A percentile compares a stretch with the other conserved stretches of the same genome.
Evolutionary conservation across 2,113 vertebrate species (phyloP).

Genomic region (Anoura caudifer): DNA sequence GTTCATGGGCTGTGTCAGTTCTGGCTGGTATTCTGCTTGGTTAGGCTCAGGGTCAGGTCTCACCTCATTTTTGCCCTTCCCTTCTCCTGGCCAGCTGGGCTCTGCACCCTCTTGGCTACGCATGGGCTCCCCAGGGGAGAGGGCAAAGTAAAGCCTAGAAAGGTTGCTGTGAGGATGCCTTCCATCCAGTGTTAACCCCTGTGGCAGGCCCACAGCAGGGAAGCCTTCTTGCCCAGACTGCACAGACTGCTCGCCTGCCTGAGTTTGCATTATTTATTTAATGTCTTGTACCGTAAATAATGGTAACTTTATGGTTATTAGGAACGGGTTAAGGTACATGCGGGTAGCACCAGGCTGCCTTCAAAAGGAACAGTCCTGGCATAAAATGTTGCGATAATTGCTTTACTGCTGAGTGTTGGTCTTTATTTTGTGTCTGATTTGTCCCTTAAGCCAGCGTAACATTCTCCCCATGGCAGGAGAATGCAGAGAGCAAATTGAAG

Average conservation of each 20-base stretch:
- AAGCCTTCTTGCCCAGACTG: slow-evolving; percentile 79
- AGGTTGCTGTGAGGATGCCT: background rate
- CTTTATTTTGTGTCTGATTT: slow-evolving; percentile 99
- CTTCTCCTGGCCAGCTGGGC: background rate
- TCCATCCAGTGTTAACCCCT: slow-evolving; percentile 62
- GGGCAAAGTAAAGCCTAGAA: background rate
- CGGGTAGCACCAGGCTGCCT: slow-evolving; percentile 89
- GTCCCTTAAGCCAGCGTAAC: slow-evolving; percentile 99
- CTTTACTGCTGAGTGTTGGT: slow-evolving; percentile 98
- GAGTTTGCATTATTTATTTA: slow-evolving; percentile 91
- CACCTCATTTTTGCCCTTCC: slow-evolving; percentile 19
- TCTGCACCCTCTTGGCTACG: background rate
- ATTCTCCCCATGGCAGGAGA: slow-evolving; percentile 98
- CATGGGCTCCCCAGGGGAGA: background rate
- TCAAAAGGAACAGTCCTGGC: slow-evolving; percentile 94
- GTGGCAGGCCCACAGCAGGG: slow-evolving; percentile 53
- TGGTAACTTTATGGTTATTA: slow-evolving; percentile 99
- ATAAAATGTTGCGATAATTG: slow-evolving; percentile 99
- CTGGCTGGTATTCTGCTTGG: slow-evolving; percentile 51
- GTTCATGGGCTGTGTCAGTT: slow-evolving; percentile 30
- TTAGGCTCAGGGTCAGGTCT: slow-evolving; percentile 62
- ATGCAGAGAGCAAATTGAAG: slow-evolving; percentile 99
- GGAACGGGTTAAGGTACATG: slow-evolving; percentile 94
- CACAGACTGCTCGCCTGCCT: slow-evolving; percentile 78
- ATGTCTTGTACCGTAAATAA: slow-evolving; percentile 99